phyloP scores from a whole-genome alignment of 1,140 invertebrate species.

The Meloidogyne hapla region DNA sequence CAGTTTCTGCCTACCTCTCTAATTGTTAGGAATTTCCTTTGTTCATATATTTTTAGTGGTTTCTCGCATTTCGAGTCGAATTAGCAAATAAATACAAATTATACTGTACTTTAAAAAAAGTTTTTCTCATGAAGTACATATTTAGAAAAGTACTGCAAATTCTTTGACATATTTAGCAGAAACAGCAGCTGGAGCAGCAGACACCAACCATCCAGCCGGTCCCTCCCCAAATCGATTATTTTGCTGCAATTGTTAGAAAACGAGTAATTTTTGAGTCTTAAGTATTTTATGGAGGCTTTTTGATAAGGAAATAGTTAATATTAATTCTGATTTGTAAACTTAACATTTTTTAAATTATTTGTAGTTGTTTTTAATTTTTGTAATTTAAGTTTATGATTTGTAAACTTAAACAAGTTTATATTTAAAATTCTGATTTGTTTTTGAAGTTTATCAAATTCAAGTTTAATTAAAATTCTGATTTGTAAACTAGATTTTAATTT shows the following conservation, averaged over 20 bases:
- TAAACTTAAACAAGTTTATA: background rate
- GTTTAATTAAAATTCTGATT: background rate
- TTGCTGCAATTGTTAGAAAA: conserved; percentile 2
- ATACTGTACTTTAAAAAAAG: background rate
- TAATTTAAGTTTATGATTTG: too few species aligned
- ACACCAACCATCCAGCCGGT: background rate
- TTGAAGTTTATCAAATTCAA: too few species aligned
- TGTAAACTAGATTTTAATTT: background rate
- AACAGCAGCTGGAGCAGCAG: background rate
- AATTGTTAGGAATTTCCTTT: conserved; percentile 1
- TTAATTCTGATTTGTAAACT: too few species aligned
- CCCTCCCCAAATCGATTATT: background rate
- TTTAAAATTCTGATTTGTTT: background rate
- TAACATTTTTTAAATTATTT: too few species aligned
- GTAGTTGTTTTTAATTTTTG: too few species aligned
- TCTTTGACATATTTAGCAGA: conserved; percentile 3
- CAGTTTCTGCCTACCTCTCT: background rate
- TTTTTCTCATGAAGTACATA: background rate
- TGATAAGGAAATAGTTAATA: too few species aligned
- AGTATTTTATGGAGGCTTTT: background rate
- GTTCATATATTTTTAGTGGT: background rate
- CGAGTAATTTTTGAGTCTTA: background rate
- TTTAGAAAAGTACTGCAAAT: background rate
- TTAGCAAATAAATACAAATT: background rate
- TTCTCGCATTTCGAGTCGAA: background rate